Conservation (phyloP, 2,113 vertebrate species). For the Chinchilla lanigera region DNA sequence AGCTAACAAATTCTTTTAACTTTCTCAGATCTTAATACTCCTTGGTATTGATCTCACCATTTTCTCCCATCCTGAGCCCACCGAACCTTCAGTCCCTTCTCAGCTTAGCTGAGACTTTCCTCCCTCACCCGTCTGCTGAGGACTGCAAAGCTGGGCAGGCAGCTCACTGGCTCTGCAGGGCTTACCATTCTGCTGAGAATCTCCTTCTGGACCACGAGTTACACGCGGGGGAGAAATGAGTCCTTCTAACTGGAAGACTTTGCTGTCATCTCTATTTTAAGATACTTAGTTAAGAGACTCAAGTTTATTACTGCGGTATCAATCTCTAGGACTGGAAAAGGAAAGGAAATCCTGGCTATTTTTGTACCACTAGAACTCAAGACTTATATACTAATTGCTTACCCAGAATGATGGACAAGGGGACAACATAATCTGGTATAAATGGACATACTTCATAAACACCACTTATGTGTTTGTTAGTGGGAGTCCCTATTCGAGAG, state of each 20-base stretch:
- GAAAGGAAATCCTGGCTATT: not conserved
- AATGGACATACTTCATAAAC: not conserved
- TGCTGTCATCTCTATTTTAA: conserved; percentile 43
- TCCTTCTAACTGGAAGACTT: not conserved
- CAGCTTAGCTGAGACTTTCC: not conserved
- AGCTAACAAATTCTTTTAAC: not conserved
- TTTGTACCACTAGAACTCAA: not conserved
- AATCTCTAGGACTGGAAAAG: not conserved
- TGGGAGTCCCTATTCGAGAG: not conserved
- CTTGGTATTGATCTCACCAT: not conserved
- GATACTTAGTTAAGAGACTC: not conserved
- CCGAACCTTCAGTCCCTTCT: not conserved
- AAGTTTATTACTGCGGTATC: not conserved
- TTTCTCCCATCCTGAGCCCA: not conserved
- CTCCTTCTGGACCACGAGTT: not conserved
- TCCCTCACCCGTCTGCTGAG: not conserved
- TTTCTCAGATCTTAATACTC: not conserved
- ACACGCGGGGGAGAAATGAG: not conserved
- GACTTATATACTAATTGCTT: not conserved
- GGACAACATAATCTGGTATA: not conserved
- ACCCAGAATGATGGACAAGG: not conserved
- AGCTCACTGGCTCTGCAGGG: not conserved
- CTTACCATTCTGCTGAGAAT: not conserved
- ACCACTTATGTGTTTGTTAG: not conserved
- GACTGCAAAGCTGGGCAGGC: not conserved